Evolutionary conservation across 1,140 invertebrate genomes (phyloP).

Genomic region (Agraylea sexmaculata): DNA sequence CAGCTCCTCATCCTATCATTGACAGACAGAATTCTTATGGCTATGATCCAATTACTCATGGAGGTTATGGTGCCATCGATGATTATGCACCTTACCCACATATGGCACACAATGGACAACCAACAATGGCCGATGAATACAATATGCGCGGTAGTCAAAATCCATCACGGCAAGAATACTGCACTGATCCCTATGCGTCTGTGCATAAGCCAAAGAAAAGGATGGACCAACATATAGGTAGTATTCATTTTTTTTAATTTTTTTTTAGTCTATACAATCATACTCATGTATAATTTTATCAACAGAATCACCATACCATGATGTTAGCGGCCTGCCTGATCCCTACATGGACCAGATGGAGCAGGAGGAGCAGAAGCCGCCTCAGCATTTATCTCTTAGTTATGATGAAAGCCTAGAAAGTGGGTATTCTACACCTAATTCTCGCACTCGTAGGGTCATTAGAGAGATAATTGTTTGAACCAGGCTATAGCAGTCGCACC

Average conservation of each 20-base stretch:
- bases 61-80: conserved; percentile 69
- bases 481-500: conserved; percentile 16
- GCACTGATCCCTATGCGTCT: conserved; percentile 71
- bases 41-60: conserved; percentile 67
- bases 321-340: conserved; percentile 80
- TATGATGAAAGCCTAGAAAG: conserved; percentile 88
- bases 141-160: conserved; percentile 59
- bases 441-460: conserved; percentile 77
- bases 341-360: conserved; percentile 72
- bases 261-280: conserved; percentile 8
- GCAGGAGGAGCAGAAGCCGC: conserved; percentile 56
- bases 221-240: conserved; percentile 67
- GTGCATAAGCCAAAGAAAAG: conserved; percentile 79
- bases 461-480: conserved; percentile 88
- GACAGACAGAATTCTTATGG: conserved; percentile 52
- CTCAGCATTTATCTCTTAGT: conserved; percentile 71
- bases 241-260: conserved; percentile 9
- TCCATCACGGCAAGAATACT: conserved; percentile 72
- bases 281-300: conserved; percentile 17
- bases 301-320: conserved; percentile 82
- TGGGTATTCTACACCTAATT: conserved; percentile 86
- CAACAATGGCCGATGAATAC: conserved; percentile 52
- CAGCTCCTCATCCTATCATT: conserved; percentile 42
- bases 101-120: conserved; percentile 52
- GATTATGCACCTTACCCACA: conserved; percentile 78